Base-by-base conservation (phyloP, 2,888 invertebrate species). In the Catocala fraxini region DNA sequence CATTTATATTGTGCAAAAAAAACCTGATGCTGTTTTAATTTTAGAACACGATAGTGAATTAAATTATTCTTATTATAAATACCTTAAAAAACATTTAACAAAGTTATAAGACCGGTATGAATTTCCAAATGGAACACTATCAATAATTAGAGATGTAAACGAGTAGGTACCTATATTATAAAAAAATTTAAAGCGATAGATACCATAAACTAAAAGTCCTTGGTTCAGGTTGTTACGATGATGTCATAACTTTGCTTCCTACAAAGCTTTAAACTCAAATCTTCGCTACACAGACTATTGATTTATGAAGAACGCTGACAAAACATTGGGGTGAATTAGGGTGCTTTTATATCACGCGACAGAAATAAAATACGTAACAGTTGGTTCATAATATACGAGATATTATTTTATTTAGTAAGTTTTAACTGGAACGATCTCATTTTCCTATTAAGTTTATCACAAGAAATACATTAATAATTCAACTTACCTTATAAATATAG, bases 401-500 rank as follows among this genome's bases (percentile, higher is more conserved):
- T 39, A 39, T 39, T 39, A 39, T 39, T 39, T 39, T 7, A 7
- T 39, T 39, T 39, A 39, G 6, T 6, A 39, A 6, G 35, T 4
- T 39, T 7, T 39, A 39, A 39, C 35, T 39, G 2, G 35, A 39
- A 6, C 6, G 35, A 9, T 7, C 35, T 7, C 35, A 39, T 25
- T 25, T 25, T 3, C 15, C 15, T 25, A 25, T 25, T 3, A 25
- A 46, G 11, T 2, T 39, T 39, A 47, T n/a, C 10, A 11, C 12
- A 7, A 33, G 2, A 41, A 11, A n/a, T 43, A 0, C 0, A 43
- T 10, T 49, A 43, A 54, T 59, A 55, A 48, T 39, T 12, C 53
- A 59, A 75, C 89, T 87, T 77, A 90, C 90, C 90, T 86, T 82
- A 78, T 73, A 79, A 70, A 74, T 76, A 65, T 75, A 73, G 71